Percentiles rank a stretch among this genome's conserved stretches.
These are phyloP conservation scores for Drosophila prosaltans DNA, from an alignment of 1,140 invertebrate species.

Conservation along the genomic window DNA sequence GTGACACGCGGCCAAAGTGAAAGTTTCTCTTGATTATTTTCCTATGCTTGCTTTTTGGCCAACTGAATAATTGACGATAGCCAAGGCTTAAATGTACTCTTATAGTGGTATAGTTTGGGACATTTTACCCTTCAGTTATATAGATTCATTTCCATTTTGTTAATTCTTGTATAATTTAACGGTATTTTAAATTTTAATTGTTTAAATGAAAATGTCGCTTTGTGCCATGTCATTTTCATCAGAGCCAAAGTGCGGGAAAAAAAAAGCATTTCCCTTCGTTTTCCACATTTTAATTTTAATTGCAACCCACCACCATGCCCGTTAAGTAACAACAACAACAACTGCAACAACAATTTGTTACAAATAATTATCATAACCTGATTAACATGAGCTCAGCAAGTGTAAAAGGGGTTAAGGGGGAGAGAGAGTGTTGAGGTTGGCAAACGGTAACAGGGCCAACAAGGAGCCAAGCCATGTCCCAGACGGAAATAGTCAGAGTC, in stretches of 20 bases:
- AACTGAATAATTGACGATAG: conserved; percentile 67
- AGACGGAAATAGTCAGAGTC: conserved; percentile 49
- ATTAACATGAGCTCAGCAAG: conserved; percentile 80
- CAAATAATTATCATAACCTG: conserved; percentile 83
- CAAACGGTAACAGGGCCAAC: not conserved
- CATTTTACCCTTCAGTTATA: not conserved
- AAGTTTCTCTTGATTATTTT: conserved; percentile 24
- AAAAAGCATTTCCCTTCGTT: conserved; percentile 67
- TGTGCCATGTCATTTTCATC: conserved; percentile 73
- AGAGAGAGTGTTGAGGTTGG: not conserved
- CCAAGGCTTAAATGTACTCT: conserved; percentile 1
- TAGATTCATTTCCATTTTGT: conserved; percentile 40
- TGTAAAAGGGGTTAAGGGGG: conserved; percentile 11
- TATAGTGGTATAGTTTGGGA: not conserved
- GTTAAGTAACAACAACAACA: conserved; percentile 3
- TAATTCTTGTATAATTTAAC: conserved; percentile 83
- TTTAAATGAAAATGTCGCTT: conserved; percentile 81
- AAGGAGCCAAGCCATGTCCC: conserved; percentile 8
- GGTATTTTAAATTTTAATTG: conserved; percentile 83
- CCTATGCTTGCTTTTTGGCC: conserved; percentile 35
- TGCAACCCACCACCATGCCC: conserved; percentile 42
- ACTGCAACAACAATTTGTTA: conserved; percentile 75
- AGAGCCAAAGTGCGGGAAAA: not conserved
- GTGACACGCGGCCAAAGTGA: conserved; percentile 54
- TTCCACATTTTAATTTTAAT: conserved; percentile 78